A percentile compares a stretch with the other conserved stretches of the same genome.
Evolutionary conservation across 2,113 vertebrate species (phyloP).

Genomic region (Noturus placidus): DNA sequence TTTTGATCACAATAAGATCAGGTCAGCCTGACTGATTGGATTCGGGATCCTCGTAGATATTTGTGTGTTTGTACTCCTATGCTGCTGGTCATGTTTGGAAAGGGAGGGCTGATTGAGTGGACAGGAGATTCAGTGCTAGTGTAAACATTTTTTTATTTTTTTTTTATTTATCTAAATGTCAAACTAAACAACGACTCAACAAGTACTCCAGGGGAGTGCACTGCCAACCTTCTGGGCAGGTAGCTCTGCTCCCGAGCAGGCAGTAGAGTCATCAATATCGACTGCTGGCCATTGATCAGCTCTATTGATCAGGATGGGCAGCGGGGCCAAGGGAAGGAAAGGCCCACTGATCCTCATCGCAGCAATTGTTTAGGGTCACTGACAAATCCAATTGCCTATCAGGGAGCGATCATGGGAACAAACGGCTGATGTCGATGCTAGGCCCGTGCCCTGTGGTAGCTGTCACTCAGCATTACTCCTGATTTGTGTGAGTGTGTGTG

Average conservation of each 20-base stretch:
- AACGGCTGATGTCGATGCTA: constrained; percentile 61
- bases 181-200: constrained; percentile 31
- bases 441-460: constrained; percentile 55
- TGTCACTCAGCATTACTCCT: constrained; percentile 68
- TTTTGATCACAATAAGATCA: constrained; percentile 38
- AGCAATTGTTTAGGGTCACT: constrained; percentile 66
- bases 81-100: constrained; percentile 3
- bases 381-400: constrained; percentile 65
- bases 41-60: constrained; percentile 12
- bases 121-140: background rate
- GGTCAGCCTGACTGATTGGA: constrained; percentile 47
- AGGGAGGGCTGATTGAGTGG: background rate
- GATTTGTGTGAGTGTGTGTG: constrained; percentile 35
- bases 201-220: constrained; percentile 35
- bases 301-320: constrained; percentile 66
- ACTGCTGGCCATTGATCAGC: constrained; percentile 67
- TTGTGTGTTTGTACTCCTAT: constrained; percentile 1
- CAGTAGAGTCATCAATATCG: constrained; percentile 67
- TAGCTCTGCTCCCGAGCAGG: constrained; percentile 40
- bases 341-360: constrained; percentile 53
- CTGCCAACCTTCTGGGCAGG: constrained; percentile 38
- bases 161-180: constrained; percentile 3
- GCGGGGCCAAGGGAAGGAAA: constrained; percentile 56
- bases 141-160: constrained; percentile 23
- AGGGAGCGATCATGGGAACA: constrained; percentile 64